Evolutionary conservation across 1,140 invertebrate species (phyloP), one percentile per base, ranked within the genome.

Genomic region (Trachymyrmex cornetzi): DNA sequence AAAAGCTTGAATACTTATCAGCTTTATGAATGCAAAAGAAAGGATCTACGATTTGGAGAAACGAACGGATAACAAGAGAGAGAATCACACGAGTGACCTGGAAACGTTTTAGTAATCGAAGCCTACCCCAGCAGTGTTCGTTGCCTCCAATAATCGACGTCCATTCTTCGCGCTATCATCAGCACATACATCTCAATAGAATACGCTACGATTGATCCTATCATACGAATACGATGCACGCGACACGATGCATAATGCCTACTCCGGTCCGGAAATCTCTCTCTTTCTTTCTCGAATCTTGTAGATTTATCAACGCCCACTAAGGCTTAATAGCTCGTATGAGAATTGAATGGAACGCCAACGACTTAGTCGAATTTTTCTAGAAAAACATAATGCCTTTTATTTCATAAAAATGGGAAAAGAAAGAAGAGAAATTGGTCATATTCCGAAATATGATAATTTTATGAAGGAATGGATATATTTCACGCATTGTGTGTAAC

Each of bases 31-130:
- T 19, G 1, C 44, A 48, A 48, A 55, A 80, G 48, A 69, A 55
- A 69, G 48, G n/a, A 53, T 24, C 9, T 16, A 27, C 2, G 14
- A 14, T 69, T 24, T 24, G 48, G 0, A 55, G 48, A 57, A 44
- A 22, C n/a, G 63, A 71, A 12, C 14, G 66, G 34, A 80, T 16
- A 30, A 22, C 27, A 24, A 55, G 57, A 81, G 7, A 38, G 34
- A 38, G 34, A 38, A 22, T 57, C n/a, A 38, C 50, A 34, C 66
- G 50, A 57, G 22, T 81, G 79, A 81, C 64, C 79, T 81, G 66
- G 79, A 81, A 71, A 81, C 50, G 30, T 81, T 71, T 71, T 81
- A 48, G 30, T 81, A 59, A 81, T 81, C 64, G 79, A 44, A 44
- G 34, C 24, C 38, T 59, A 55, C 34, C 57, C 57, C 24, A 59